Evolutionary conservation across 2,888 invertebrate genomes (phyloP), one percentile per base, ranked within the genome.

Genomic region (Campopleginae sp.): DNA sequence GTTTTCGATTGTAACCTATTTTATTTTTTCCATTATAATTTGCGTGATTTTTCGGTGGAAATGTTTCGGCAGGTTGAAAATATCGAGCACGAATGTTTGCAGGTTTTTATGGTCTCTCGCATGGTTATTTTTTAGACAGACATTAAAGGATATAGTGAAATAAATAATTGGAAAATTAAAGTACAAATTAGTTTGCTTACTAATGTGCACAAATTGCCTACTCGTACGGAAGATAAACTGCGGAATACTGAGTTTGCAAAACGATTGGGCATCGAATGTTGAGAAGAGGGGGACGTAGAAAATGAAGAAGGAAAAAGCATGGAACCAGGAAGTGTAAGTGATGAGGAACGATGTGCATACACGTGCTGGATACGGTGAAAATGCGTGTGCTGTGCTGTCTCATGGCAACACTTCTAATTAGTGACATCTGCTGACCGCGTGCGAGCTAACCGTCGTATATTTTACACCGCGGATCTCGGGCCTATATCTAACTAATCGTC

Each of bases 371-470:
- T 71, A 65, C 84, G 80, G 77, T 46, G 19, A 72, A 84, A 80
- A 80, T 84, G 84, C 84, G 84, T 83, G 68, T 66, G 48, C 33
- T 48, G 65, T 42, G 83, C 71, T 80, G 76, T 77, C 76, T 72
- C 77, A 58, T 23, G 23, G 76, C 76, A 63, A 77, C 80, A 58
- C 76, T 76, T 80, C 80, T 84, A 84, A 84, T 84, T 84, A 84
- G 84, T 80, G 84, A 84, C 84, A 84, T 84, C 84, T 84, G 84
- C 84, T 77, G 77, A 80, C 80, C 48, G 65, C 80, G 71, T 84
- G 72, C 84, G 76, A 66, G 63, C 80, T 84, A 84, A 84, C 77
- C 84, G 82, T 78, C 78, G 75, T 84, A 75, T 79, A 80, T 84
- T 84, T 80, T 76, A 63, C 84, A 84, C 79, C 80, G 76, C 65